Evolutionary conservation across 2,888 invertebrate genomes (phyloP), one percentile per base, ranked within the genome.

Genomic region (Elmis aenea): DNA sequence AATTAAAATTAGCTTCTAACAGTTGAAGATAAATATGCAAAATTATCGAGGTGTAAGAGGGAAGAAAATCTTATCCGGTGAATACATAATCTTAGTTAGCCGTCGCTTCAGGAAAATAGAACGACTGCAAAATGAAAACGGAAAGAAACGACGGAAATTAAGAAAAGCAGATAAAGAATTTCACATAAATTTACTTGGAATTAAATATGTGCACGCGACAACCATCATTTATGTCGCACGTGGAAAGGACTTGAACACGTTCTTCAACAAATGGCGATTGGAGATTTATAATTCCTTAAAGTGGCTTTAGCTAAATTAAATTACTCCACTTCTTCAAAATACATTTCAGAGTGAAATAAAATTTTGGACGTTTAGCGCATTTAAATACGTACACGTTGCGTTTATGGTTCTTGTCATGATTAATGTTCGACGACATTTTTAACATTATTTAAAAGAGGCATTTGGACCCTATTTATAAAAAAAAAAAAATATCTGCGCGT

Each of bases 111-210:
- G 20, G 30, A 26, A 28, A 36, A 26, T 21, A 28, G 33, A 45
- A 41, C 36, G 30, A 37, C 35, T 45, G 30, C 37, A 42, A 45
- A 48, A 50, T 42, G 50, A 46, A 48, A 46, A 46, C 45, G 50
- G 48, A 50, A 48, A 46, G 50, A 50, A 48, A 43, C 46, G 50
- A 48, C 48, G 50, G 50, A 51, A 48, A 51, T 51, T 51, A 51
- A 49, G 48, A 41, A 47, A 47, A 42, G 42, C 37, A 51, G 51
- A 50, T 50, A 50, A 42, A 50, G 42, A 38, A 38, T 45, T 39
- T 41, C 36, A 36, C 48, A 46, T 49, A 48, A 51, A 51, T 51
- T 39, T 34, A 29, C 20, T 28, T 27, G 21, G 50, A 50, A 50
- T 52, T 52, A 50, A 50, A 48, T 50, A 48, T 50, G 50, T 50